These are phyloP conservation scores for Malurus leucopterus DNA, from an alignment of 2,797 vertebrate genomes.

Conservation along the genomic window DNA sequence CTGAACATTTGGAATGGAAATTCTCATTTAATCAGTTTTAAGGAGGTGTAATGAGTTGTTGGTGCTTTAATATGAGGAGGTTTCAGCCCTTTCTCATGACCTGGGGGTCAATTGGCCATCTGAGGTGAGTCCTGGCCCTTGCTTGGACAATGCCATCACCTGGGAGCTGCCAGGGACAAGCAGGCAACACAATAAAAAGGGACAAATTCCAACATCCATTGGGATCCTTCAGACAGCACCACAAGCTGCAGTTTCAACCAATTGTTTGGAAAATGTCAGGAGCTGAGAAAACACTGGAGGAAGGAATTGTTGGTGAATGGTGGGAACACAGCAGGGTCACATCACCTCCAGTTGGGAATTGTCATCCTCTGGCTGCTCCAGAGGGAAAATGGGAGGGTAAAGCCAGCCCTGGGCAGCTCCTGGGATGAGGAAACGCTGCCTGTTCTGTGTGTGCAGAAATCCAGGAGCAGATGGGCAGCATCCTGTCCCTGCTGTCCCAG, in stretches of 20 bases:
- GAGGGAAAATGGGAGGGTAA: fast-evolving
- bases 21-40: neutral
- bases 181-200: neutral
- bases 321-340: fast-evolving
- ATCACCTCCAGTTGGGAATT: neutral
- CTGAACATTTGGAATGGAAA: neutral
- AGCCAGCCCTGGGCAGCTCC: neutral
- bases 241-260: neutral
- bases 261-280: neutral
- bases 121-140: neutral
- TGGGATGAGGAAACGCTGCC: fast-evolving
- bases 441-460: neutral
- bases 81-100: neutral
- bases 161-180: neutral
- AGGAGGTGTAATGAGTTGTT: neutral
- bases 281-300: neutral
- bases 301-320: neutral
- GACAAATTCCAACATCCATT: neutral
- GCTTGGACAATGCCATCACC: neutral
- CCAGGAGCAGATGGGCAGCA: neutral
- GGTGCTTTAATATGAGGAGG: fast-evolving
- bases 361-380: neutral
- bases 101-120: neutral
- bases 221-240: neutral
- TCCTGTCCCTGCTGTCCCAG: neutral